Conservation (phyloP, 2,888 invertebrate genomes). For the Leuctra nigra region DNA sequence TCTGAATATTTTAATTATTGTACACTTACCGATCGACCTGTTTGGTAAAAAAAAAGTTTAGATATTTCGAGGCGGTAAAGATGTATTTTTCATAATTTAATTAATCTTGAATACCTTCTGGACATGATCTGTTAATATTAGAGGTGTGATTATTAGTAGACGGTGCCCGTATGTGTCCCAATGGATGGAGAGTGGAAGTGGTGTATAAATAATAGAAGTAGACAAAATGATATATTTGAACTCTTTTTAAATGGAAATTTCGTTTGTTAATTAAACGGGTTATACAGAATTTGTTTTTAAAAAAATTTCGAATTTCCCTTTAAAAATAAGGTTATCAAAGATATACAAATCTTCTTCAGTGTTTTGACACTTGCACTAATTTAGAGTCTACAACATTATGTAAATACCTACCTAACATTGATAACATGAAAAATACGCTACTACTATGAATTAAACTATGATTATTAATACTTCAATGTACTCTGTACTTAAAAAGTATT, state of each 20-base stretch:
- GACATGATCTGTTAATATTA: background rate
- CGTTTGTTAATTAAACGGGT: background rate
- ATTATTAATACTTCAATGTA: slow-evolving; percentile 26
- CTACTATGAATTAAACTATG: slow-evolving; percentile 17
- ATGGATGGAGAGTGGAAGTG: too few species aligned
- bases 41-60: slow-evolving; percentile 13
- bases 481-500: slow-evolving; percentile 27
- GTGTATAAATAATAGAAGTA: too few species aligned
- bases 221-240: too few species aligned
- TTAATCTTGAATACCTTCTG: slow-evolving; percentile 3
- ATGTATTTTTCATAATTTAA: slow-evolving; percentile 6
- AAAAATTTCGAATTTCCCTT: too few species aligned
- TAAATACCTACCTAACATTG: slow-evolving; percentile 24
- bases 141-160: background rate
- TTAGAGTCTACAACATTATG: slow-evolving; percentile 23
- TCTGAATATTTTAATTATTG: slow-evolving; percentile 20
- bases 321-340: too few species aligned
- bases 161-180: background rate
- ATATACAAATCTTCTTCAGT: background rate
- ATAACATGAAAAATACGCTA: background rate
- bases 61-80: background rate
- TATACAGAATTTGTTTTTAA: too few species aligned
- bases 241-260: too few species aligned
- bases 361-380: background rate
- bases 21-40: background rate